These are phyloP conservation scores for Chloroceryle inda DNA, from an alignment of 2,797 vertebrate species.

Conservation along the genomic window DNA sequence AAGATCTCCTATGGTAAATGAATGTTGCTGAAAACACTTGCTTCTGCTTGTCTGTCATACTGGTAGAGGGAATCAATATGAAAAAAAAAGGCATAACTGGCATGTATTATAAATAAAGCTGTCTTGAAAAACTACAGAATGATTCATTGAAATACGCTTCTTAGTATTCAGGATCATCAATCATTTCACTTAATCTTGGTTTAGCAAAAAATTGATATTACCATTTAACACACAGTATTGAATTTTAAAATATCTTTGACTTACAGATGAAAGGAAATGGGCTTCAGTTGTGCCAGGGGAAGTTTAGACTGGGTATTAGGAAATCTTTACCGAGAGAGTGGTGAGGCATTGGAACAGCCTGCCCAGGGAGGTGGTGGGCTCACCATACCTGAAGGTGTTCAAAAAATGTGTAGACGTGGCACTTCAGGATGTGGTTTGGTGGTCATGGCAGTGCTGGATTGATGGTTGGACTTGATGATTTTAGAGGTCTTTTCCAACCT, in stretches of 20 bases:
- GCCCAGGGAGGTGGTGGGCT: too few relatives aligned
- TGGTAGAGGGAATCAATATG: neutral
- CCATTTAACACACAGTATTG: neutral
- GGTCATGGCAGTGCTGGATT: too few relatives aligned
- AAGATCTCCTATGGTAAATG: neutral
- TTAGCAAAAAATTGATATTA: neutral
- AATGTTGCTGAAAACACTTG: neutral
- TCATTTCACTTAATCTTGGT: slow-evolving; percentile 2
- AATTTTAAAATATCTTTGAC: neutral
- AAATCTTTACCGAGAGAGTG: too few relatives aligned
- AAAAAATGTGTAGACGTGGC: too few relatives aligned
- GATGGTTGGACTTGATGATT: too few relatives aligned
- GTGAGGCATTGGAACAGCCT: too few relatives aligned
- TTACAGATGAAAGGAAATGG: neutral
- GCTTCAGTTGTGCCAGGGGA: too few relatives aligned
- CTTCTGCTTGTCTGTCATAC: neutral
- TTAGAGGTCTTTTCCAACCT: too few relatives aligned
- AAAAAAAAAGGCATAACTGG: neutral
- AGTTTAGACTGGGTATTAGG: too few relatives aligned
- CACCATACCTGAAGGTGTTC: too few relatives aligned
- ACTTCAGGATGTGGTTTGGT: too few relatives aligned
- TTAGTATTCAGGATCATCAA: neutral
- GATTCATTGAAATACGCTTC: neutral
- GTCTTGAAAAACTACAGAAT: neutral
- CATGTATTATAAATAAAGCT: slow-evolving; percentile 48